Percentiles rank a stretch among this genome's conserved stretches.
These are phyloP conservation scores for Colinus virginianus DNA, from an alignment of 2,113 vertebrate genomes.

Conservation along the genomic window DNA sequence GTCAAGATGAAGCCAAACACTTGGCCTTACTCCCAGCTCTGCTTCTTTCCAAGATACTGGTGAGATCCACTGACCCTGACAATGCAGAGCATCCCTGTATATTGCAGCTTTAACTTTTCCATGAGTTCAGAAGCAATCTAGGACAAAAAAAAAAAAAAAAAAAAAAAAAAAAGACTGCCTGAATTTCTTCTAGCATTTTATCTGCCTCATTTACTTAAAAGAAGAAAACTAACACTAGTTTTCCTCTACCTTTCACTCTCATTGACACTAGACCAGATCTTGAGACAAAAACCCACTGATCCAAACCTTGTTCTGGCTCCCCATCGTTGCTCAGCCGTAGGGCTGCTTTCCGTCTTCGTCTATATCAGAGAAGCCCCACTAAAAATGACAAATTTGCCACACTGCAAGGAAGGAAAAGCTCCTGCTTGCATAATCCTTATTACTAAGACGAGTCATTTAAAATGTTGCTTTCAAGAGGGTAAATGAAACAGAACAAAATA, in stretches of 20 bases:
- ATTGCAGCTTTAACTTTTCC: accelerated
- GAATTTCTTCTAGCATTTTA: neutral
- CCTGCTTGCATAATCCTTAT: neutral
- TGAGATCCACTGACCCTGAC: neutral
- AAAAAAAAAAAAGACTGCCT: neutral
- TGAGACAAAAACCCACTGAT: neutral
- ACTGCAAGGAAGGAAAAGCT: neutral
- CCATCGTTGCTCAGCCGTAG: neutral
- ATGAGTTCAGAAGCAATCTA: neutral
- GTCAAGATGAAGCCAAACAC: neutral
- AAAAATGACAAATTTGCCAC: neutral
- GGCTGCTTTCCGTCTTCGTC: neutral
- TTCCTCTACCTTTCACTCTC: neutral
- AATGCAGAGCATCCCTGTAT: neutral
- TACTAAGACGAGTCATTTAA: neutral
- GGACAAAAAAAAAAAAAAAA: neutral
- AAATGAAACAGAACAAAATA: conserved; percentile 19
- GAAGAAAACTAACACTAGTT: neutral
- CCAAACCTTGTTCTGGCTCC: neutral
- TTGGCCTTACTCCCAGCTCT: neutral
- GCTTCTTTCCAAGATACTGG: neutral
- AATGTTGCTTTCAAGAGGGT: neutral
- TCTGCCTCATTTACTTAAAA: neutral
- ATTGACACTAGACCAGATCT: neutral
- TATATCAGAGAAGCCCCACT: neutral